Percentiles rank a stretch among this genome's conserved stretches.
Evolutionary conservation across 1,140 invertebrate genomes (phyloP).

Genomic region (Monomorium pharaonis): DNA sequence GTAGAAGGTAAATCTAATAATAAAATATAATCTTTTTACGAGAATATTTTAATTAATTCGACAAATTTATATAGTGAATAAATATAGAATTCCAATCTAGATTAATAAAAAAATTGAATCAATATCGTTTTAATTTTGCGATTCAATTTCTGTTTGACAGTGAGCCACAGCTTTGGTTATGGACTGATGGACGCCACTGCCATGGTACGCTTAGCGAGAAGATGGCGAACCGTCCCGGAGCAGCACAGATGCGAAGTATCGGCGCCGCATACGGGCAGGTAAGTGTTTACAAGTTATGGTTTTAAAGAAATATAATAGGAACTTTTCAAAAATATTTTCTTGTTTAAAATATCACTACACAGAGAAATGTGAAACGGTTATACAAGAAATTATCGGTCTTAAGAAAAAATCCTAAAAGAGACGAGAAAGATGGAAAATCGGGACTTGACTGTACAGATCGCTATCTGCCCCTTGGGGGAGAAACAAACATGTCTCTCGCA

Average conservation of each 20-base stretch:
- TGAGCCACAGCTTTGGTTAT: slow-evolving; percentile 97
- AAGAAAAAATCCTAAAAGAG: not conserved
- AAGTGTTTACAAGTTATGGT: slow-evolving; percentile 44
- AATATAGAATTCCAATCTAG: not conserved
- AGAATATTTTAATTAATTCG: not conserved
- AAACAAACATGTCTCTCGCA: slow-evolving; percentile 4
- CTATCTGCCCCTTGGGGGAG: slow-evolving; percentile 10
- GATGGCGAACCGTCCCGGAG: slow-evolving; percentile 94
- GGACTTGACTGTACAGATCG: slow-evolving; percentile 13
- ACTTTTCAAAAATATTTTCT: not conserved
- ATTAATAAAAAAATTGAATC: not conserved
- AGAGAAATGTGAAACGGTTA: not conserved
- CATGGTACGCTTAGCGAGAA: slow-evolving; percentile 95
- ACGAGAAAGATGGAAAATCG: not conserved
- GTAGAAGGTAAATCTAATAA: not conserved
- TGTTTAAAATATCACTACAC: not conserved
- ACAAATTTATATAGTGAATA: not conserved
- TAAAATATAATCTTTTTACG: not conserved
- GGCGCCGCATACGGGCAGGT: slow-evolving; percentile 91
- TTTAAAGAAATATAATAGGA: slow-evolving; percentile 21
- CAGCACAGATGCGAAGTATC: slow-evolving; percentile 93
- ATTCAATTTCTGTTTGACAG: slow-evolving; percentile 77
- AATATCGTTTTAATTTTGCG: not conserved
- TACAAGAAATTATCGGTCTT: not conserved
- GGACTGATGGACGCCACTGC: slow-evolving; percentile 97